Base-by-base conservation (phyloP, 2,888 invertebrate genomes). In the Rotaria magnacalcarata region DNA sequence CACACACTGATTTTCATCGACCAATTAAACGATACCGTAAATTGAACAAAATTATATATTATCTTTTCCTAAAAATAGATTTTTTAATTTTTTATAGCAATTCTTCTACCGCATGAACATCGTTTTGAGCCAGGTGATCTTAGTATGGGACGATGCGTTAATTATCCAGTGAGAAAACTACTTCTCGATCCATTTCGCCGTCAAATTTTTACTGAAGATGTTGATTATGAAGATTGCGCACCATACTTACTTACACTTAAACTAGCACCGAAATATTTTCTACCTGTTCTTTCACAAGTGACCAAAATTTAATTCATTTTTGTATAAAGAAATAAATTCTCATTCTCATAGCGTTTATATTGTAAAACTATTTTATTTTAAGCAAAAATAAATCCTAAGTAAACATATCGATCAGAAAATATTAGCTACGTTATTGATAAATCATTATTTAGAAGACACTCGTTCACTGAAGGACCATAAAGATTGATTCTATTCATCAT, bases 1-100 rank as follows among this genome's bases (percentile, higher is more conserved):
- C 80, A n/a, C 43, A 80, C 47, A 80, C 80, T 41, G 47, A 41
- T 47, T 80, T 80, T 47, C 80, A 80, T 80, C 80, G 80, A 80
- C 80, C 80, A 5, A 8, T n/a, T n/a, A 47, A 80, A 47, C 80
- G 80, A 47, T 47, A 80, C 47, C 80, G 80, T 80, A 80, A 80
- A 67, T 34, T 14, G 14, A 67, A 10, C 1, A 67, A 34, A 67
- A 16, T 5, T 34, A 11, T 67, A 27, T 27, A 27, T 52, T 4
- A 16, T 52, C 14, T 11, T 52, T 52, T 52, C 16, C 14, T 52
- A 52, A 52, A 52, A 52, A 8, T 52, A 16, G 14, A 67, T 8
- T 67, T 34, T 21, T 67, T 16, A 3, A 24, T 80, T 34, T 80
- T 24, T 21, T 80, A 2, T n/a, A 80, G 80, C 80, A n/a, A 47